Evolutionary conservation across 2,797 vertebrate genomes (phyloP), one percentile per base, ranked within the genome.

Genomic region (Scomberomorus guttatus): DNA sequence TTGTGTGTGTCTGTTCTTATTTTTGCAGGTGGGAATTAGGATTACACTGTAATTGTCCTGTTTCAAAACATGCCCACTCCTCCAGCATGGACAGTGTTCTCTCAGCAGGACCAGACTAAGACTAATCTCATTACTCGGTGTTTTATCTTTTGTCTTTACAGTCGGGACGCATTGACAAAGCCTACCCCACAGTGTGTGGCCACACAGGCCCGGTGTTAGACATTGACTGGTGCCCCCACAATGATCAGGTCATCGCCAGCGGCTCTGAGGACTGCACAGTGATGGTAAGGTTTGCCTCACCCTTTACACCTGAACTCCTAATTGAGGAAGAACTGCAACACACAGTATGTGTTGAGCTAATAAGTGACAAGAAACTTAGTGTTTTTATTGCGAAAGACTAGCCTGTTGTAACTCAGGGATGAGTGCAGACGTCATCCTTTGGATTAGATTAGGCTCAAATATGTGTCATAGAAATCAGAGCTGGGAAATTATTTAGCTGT

Each of bases 201-300:
- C 98, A 99, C 94, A 99, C 97, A 2, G 98, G 97, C 37, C 98
- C 98, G 0, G 98, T 99, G 92, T 93, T 99, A 64, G 98, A 99
- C 94, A 98, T 99, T 7, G 98, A 99, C 24, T 99, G 98, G 98
- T 99, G 98, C 82, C 98, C 98, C 48, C 97, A 99, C 79, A 98
- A 99, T 0, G 98, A 99, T 86, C 96, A 99, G 13, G 96, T 99
- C 81, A 97, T 99, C 2, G 98, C 98, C 93, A 99, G 98, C 0
- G 97, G 97, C 70, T 99, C 98, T 0, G 98, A 99, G 92, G 98
- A 99, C 93, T 99, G 98, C 95, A 97, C 97, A 0, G 95, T 99
- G 72, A 98, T 98, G 98, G 98, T 99, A 93, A 94, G 94, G 46
- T 51, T 76, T 32, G 3, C 62, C 18, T 32, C 34, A 22, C 22